Base-by-base conservation (phyloP, 2,797 vertebrate species). In the Spatula versicolor region DNA sequence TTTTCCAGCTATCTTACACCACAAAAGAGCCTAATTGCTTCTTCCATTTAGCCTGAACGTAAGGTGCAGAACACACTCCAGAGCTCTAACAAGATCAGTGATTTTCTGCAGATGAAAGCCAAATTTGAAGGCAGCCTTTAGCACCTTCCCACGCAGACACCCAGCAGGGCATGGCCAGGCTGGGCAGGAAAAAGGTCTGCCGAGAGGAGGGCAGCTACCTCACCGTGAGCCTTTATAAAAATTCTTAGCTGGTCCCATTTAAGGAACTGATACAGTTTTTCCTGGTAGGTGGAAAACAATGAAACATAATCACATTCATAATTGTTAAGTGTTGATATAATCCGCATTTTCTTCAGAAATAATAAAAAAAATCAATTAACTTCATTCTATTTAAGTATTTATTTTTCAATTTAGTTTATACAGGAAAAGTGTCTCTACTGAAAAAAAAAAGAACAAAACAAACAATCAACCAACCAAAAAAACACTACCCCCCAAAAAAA, bases 81-180 rank as follows among this genome's bases (percentile, higher is more conserved):
- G 64, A 92, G 35, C 11, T 89, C 85, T 90, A 68, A 72, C 20
- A 45, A 35, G 69, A 22, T 50, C 54, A 50, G 39, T 60, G 68
- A 60, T 28, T 68, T 31, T 18, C 54, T 83, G 39, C 6, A 71
- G 12, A 22, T 50, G n/a, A 58, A 3, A 87, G 26, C 21, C 58
- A 62, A 45, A 23, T 26, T 7, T 35, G 41, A 91, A 66, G 55
- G 46, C 71, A 90, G 71, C 6, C 26, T 41, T 71, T 56, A 66
- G 20, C 72, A n/a, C 11, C 31, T 81, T 83, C 26, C 37, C 50
- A 20, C 0, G 1, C 23, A 73, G 54, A 46, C 50, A 54, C 17
- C 13, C 1, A 1, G 4, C 2, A 9, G 14, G 5, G 4, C 7
- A 30, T 58, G 22, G 9, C 22, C 50, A 62, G 19, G 33, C 3